Conservation (phyloP, 2,888 invertebrate species). For the Thereva nobilitata region DNA sequence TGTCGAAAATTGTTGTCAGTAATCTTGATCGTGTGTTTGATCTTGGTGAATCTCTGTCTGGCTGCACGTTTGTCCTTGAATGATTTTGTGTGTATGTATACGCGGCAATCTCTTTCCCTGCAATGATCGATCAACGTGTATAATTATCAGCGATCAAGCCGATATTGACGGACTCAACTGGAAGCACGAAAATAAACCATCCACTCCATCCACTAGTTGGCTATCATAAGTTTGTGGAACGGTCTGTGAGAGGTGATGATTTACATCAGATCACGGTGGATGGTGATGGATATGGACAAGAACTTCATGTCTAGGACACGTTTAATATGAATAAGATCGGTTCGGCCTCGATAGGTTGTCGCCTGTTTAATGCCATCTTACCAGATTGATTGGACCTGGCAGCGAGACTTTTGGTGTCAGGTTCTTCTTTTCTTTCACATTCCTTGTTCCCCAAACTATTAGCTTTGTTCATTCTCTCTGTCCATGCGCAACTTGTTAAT, state of each 20-base stretch:
- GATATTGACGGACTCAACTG: conserved; percentile 1
- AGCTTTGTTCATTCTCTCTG: neutral
- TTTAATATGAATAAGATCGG: conserved; percentile 15
- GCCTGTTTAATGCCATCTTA: conserved; percentile 27
- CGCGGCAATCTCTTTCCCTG: neutral
- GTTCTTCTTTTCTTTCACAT: too few relatives aligned
- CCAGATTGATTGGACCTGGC: conserved; percentile 18
- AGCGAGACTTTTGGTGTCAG: too few relatives aligned
- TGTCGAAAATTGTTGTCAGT: conserved; percentile 31
- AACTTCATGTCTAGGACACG: conserved; percentile 9
- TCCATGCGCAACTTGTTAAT: conserved; percentile 5
- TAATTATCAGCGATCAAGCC: conserved; percentile 23
- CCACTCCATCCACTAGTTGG: neutral
- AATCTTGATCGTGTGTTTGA: conserved; percentile 34
- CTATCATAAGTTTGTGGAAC: conserved; percentile 7
- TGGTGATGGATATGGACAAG: neutral
- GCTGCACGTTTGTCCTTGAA: conserved; percentile 4
- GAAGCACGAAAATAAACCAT: conserved; percentile 29
- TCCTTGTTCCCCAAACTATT: neutral
- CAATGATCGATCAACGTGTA: conserved; percentile 23
- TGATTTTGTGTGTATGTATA: neutral
- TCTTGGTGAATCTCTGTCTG: conserved; percentile 15
- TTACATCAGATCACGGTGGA: neutral
- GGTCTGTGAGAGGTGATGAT: conserved; percentile 13
- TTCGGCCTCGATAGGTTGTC: conserved; percentile 8